Evolutionary conservation across 2,113 vertebrate genomes (phyloP).

Genomic region (Vanacampus margaritifer): DNA sequence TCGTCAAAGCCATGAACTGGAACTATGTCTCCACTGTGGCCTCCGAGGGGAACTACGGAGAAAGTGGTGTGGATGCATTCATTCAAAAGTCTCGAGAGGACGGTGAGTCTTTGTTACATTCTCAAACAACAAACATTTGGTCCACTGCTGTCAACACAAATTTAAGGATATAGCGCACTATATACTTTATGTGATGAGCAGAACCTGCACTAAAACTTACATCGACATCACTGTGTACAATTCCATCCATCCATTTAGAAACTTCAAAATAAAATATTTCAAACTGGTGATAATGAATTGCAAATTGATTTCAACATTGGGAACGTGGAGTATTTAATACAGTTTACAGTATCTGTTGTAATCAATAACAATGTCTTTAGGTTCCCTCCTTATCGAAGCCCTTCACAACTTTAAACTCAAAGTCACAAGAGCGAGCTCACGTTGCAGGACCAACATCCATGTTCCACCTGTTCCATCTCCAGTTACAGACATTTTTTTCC

Average conservation of each 20-base stretch:
- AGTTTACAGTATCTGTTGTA: too few species aligned
- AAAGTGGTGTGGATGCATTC: slow-evolving; percentile 93
- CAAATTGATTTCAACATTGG: too few species aligned
- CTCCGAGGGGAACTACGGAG: slow-evolving; percentile 92
- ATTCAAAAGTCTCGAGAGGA: slow-evolving; percentile 93
- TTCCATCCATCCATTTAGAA: background rate
- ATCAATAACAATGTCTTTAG: too few species aligned
- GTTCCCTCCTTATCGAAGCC: background rate
- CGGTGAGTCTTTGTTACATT: slow-evolving; percentile 76
- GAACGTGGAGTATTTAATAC: too few species aligned
- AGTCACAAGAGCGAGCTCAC: too few species aligned
- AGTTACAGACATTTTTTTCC: slow-evolving; percentile 6
- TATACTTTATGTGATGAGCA: background rate
- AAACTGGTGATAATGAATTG: too few species aligned
- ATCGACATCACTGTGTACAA: background rate
- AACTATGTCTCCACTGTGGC: slow-evolving; percentile 95
- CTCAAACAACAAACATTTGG: background rate
- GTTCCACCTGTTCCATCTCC: background rate
- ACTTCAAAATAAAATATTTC: too few species aligned
- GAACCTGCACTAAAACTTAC: too few species aligned
- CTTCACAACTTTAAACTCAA: background rate
- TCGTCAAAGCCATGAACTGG: slow-evolving; percentile 92
- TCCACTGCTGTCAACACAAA: background rate
- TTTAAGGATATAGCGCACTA: too few species aligned
- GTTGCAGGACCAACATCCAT: background rate